Base-by-base conservation (phyloP, 2,113 vertebrate genomes). In the Dolichallabes microphthalmus region DNA sequence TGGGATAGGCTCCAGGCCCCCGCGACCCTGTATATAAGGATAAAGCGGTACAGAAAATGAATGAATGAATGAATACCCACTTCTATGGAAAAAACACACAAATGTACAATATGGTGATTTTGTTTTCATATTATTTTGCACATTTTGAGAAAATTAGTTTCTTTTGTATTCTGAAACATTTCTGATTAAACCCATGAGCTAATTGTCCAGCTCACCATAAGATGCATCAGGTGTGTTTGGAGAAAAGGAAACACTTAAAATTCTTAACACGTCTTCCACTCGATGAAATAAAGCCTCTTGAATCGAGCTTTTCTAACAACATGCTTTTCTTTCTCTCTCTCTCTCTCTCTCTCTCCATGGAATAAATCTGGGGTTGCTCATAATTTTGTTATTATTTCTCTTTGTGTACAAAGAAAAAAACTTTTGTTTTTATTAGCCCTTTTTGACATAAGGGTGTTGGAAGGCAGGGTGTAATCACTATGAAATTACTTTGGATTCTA, bases 401-500 rank as follows among this genome's bases (percentile, higher is more conserved):
- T 68, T 86, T 27, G n/a, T 68, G 83, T 75, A 66, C 66, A 61
- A 32, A 82, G 55, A 58, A 73, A 68, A 25, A 19, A 39, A 68
- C 60, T 82, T 17, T 30, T 57, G 50, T 58, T 11, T 78, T 57
- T 58, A 58, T 35, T 19, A 30, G 55, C 4, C 57, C 1, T 64
- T 64, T 50, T 10, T 53, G 53, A 39, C 32, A 50, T 68, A 82
- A 52, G 3, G n/a, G 63, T 64, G 63, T 64, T 17, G 27, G 63
- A 64, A 58, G 69, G 61, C n/a, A 50, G 60, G 58, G 52, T 64
- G 73, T 81, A 80, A 87, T 87, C 69, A 84, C 69, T 85, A 83
- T 82, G 78, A 87, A 87, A 85, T 87, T 39, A 85, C 69, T 71
- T 84, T 85, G 86, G 78, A 60, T 76, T 64, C 50, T 82, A 27